These are phyloP conservation scores for Vannuccia rotundouncinata DNA, from an alignment of 2,888 invertebrate species.

Conservation along the genomic window DNA sequence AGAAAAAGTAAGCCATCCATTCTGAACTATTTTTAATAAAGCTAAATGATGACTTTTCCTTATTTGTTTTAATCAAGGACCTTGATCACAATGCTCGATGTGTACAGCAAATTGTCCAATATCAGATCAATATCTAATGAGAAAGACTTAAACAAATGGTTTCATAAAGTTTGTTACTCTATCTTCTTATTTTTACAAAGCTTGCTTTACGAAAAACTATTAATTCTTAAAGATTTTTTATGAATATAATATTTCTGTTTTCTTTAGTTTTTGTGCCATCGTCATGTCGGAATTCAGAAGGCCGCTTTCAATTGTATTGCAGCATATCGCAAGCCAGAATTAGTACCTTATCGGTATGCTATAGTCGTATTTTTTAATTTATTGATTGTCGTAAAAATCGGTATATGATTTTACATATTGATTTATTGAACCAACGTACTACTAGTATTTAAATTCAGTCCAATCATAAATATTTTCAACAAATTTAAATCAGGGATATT, in stretches of 20 bases:
- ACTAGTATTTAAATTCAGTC: too few species aligned
- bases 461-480: too few species aligned
- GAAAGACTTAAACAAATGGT: not conserved
- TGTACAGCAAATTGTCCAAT: constrained; percentile 2
- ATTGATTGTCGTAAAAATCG: too few species aligned
- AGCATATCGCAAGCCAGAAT: not conserved
- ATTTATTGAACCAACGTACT: too few species aligned
- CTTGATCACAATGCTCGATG: not conserved
- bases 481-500: too few species aligned
- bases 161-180: not conserved
- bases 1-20: not conserved
- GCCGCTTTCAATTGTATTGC: not conserved
- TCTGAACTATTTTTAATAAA: not conserved
- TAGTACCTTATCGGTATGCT: not conserved
- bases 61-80: not conserved
- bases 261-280: not conserved
- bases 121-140: constrained; percentile 1
- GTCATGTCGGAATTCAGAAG: not conserved
- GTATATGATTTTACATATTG: too few species aligned
- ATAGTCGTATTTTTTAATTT: too few species aligned
- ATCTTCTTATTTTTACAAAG: too few species aligned
- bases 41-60: not conserved
- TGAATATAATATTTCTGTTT: not conserved
- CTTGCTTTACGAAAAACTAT: too few species aligned
- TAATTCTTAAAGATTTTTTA: too few species aligned